These are phyloP conservation scores for Takifugu ocellatus DNA, from an alignment of 2,797 vertebrate genomes.

Conservation along the genomic window DNA sequence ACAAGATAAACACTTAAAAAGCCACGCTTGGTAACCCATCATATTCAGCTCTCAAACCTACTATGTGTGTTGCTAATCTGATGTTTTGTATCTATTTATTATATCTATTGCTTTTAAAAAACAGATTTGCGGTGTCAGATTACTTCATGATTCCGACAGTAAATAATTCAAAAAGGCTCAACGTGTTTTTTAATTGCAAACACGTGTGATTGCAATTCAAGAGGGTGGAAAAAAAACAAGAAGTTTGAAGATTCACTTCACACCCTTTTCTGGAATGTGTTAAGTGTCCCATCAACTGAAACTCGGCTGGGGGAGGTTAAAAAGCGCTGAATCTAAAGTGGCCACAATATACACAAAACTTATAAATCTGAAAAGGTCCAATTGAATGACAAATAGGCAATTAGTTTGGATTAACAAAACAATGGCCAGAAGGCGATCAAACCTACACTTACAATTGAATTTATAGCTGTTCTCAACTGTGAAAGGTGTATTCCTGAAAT, in stretches of 20 bases:
- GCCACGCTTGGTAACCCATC: too few relatives aligned
- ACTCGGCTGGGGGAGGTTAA: conserved; percentile 16
- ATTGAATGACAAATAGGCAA: too few relatives aligned
- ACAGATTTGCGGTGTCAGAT: background rate
- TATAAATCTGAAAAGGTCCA: too few relatives aligned
- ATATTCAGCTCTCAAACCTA: background rate
- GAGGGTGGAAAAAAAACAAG: background rate
- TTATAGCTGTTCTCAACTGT: too few relatives aligned
- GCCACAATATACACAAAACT: too few relatives aligned
- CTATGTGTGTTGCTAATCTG: background rate
- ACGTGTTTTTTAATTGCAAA: background rate
- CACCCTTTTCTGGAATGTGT: conserved; percentile 55
- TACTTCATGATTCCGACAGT: background rate
- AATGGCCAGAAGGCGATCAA: too few relatives aligned
- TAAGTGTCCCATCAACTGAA: conserved; percentile 33
- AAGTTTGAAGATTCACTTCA: conserved; percentile 28
- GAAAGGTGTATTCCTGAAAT: too few relatives aligned
- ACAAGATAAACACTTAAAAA: too few relatives aligned
- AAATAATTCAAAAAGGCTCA: background rate
- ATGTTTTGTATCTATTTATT: background rate
- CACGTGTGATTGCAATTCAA: background rate
- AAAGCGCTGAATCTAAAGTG: too few relatives aligned
- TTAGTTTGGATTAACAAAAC: too few relatives aligned
- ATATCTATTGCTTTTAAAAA: background rate
- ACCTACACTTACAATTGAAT: too few relatives aligned